Evolutionary conservation across 1,140 invertebrate genomes (phyloP).

Genomic region (Drosophila mojavensis): DNA sequence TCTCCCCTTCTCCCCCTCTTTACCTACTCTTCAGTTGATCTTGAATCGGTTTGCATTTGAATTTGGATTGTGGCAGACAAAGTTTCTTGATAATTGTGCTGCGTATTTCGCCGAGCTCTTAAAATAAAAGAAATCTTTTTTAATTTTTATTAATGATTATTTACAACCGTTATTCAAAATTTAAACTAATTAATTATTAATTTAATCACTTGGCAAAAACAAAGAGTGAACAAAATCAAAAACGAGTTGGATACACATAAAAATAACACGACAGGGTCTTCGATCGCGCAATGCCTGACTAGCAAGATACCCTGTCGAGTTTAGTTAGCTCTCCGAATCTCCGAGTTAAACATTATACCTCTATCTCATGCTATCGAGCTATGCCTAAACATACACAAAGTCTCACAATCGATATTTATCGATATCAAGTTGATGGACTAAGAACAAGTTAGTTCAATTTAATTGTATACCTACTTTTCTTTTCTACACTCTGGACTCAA

Average conservation of each 20-base stretch:
- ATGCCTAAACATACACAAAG: no score
- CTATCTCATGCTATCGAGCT: no score
- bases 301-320: not conserved
- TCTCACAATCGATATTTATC: not conserved
- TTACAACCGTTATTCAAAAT: constrained; percentile 83
- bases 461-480: no score
- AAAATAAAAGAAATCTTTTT: constrained; percentile 80
- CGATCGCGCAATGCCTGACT: not conserved
- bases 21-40: not conserved
- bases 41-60: constrained; percentile 36
- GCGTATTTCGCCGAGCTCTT: constrained; percentile 59
- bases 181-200: constrained; percentile 84
- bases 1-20: not conserved
- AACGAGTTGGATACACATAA: constrained; percentile 47
- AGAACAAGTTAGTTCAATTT: no score
- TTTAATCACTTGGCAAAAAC: constrained; percentile 78
- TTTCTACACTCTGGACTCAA: not conserved
- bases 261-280: not conserved
- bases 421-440: not conserved
- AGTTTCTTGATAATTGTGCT: constrained; percentile 52
- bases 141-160: constrained; percentile 84
- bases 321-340: no score
- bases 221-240: constrained; percentile 40
- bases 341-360: no score
- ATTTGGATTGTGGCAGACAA: constrained; percentile 41